Evolutionary conservation across 1,140 invertebrate species (phyloP).

Genomic region (Aradophagus sp.): DNA sequence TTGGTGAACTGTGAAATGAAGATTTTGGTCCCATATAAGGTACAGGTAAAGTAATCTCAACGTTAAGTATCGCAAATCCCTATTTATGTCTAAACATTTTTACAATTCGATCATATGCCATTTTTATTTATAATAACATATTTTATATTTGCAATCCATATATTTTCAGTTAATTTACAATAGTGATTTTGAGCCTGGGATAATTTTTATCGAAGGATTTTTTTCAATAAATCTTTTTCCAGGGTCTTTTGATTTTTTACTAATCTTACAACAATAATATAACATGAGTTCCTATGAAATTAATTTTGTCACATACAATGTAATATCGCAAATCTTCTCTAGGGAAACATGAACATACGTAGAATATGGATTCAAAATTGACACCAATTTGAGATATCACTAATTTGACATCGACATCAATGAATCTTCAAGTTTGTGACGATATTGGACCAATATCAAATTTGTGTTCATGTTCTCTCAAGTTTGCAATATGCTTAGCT

Average conservation of each 20-base stretch:
- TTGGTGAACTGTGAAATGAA: constrained; percentile 62
- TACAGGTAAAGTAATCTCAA: constrained; percentile 66
- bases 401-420: constrained; percentile 67
- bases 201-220: constrained; percentile 13
- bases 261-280: constrained; percentile 51
- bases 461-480: no score
- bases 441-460: no score
- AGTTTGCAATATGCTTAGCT: constrained; percentile 58
- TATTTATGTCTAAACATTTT: constrained; percentile 56
- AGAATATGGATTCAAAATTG: no score
- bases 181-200: constrained; percentile 15
- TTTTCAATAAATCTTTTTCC: constrained; percentile 15
- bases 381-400: constrained; percentile 63
- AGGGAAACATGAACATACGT: no score
- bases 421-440: no score
- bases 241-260: constrained; percentile 33
- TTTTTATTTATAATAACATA: constrained; percentile 29
- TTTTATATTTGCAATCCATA: constrained; percentile 22
- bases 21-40: constrained; percentile 72
- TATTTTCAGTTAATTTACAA: constrained; percentile 45
- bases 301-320: no score
- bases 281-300: constrained; percentile 45
- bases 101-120: constrained; percentile 41
- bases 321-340: no score
- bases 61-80: constrained; percentile 58